Percentiles rank a stretch among this genome's conserved stretches.
Evolutionary conservation across 2,888 invertebrate species (phyloP).

Genomic region (Sinohyriopsis cumingii): DNA sequence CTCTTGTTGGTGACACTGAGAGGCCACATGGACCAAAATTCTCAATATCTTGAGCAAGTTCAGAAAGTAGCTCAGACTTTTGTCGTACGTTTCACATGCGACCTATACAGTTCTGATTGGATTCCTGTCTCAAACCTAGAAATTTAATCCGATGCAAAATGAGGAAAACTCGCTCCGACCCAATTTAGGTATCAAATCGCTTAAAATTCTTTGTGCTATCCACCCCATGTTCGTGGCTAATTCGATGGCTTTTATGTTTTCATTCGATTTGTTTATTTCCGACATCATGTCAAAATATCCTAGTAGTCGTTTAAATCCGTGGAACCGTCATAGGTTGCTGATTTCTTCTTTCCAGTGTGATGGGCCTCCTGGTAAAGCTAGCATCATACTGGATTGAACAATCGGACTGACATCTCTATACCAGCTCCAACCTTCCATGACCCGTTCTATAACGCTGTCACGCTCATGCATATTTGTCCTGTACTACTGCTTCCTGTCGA

Average conservation of each 20-base stretch:
- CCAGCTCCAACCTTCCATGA: no score
- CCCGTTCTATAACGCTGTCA: no score
- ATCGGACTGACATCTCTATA: no score
- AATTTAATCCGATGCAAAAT: neutral
- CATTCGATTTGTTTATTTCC: neutral
- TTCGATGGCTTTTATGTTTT: slow-evolving; percentile 1
- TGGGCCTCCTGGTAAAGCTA: no score
- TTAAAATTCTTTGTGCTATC: neutral
- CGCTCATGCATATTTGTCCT: no score
- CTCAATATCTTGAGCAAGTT: neutral
- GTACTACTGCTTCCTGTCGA: no score
- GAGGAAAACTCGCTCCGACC: neutral
- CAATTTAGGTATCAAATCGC: neutral
- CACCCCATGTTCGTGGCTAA: neutral
- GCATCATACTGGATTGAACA: no score
- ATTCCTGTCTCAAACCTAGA: neutral
- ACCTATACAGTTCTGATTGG: slow-evolving; percentile 1
- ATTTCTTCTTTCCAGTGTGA: neutral
- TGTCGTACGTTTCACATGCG: neutral
- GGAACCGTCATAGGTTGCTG: neutral
- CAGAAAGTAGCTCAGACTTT: slow-evolving; percentile 1
- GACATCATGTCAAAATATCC: neutral
- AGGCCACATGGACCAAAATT: neutral
- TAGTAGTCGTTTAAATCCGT: neutral
- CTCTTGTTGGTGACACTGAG: neutral